Evolutionary conservation across 2,113 vertebrate genomes (phyloP), one percentile per base, ranked within the genome.

Genomic region (Hypomesus transpacificus): DNA sequence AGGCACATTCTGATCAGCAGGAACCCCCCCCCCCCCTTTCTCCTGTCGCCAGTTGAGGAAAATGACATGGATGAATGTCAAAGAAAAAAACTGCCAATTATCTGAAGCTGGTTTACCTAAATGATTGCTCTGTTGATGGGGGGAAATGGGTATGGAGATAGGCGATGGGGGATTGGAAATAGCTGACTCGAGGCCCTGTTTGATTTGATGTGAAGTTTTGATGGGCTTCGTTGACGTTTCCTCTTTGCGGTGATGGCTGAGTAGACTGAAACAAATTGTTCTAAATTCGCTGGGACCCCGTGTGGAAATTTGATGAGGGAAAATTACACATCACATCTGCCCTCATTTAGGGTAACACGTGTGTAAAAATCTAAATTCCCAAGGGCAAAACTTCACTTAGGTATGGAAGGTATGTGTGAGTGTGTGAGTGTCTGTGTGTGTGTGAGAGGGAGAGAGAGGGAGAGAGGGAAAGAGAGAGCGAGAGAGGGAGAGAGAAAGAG

Each of bases 241-340:
- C 85, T 82, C 82, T 83, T 79, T 77, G 71, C 46, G 81, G 70
- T 72, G 70, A 80, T 26, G 39, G 83, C 81, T 70, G 73, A 84
- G 62, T 68, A 75, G 70, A 51, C 76, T 53, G 69, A 71, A 79
- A 84, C 77, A 89, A 90, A 88, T 88, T 84, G 31, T 80, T 74
- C 69, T 67, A 78, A 64, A 59, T 79, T 84, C 70, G 75, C 63
- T 3, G 58, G 78, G 63, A 75, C 70, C 61, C 77, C 56, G 75
- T 57, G 22, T 77, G 75, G 84, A 84, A 84, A 86, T 82, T 68
- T 82, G 84, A 87, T 84, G 78, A 85, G 79, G 84, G 78, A 69
- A 86, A 90, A 87, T 85, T 85, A 81, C 78, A 75, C 76, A 73
- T 82, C 80, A 88, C 87, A 87, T 88, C 85, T 88, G 82, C 73